Evolutionary conservation across 2,888 invertebrate species (phyloP).

Genomic region (Ophion ellenae): DNA sequence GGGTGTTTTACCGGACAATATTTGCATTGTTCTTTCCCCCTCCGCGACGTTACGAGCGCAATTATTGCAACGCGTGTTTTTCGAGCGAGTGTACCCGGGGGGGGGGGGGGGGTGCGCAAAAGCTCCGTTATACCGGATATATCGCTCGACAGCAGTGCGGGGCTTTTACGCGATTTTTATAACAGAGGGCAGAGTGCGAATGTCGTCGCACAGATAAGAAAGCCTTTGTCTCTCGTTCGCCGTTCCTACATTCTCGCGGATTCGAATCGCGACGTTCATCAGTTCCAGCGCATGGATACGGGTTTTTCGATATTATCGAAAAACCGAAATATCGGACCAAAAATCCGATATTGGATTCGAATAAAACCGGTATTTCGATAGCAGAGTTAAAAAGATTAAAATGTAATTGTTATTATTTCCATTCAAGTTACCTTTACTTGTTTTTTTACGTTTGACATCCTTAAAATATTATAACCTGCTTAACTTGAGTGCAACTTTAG

Average conservation of each 20-base stretch:
- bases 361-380: no score
- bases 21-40: slow-evolving; percentile 58
- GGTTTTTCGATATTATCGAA: no score
- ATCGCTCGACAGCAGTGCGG: slow-evolving; percentile 46
- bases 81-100: neutral
- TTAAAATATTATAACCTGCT: no score
- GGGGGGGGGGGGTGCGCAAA: neutral
- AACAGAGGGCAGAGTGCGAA: slow-evolving; percentile 58
- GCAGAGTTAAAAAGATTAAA: no score
- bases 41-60: neutral
- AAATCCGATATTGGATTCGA: no score
- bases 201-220: slow-evolving; percentile 56
- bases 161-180: slow-evolving; percentile 57
- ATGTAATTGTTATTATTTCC: no score
- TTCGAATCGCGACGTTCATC: slow-evolving; percentile 29
- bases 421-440: no score
- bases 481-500: no score
- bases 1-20: slow-evolving; percentile 31
- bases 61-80: slow-evolving; percentile 32
- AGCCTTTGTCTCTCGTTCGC: slow-evolving; percentile 54
- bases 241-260: slow-evolving; percentile 1
- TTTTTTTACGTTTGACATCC: no score
- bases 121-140: slow-evolving; percentile 35
- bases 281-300: neutral
- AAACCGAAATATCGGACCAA: no score